phyloP scores from a whole-genome alignment of 2,113 vertebrate species.

The Hyperoodon ampullatus region DNA sequence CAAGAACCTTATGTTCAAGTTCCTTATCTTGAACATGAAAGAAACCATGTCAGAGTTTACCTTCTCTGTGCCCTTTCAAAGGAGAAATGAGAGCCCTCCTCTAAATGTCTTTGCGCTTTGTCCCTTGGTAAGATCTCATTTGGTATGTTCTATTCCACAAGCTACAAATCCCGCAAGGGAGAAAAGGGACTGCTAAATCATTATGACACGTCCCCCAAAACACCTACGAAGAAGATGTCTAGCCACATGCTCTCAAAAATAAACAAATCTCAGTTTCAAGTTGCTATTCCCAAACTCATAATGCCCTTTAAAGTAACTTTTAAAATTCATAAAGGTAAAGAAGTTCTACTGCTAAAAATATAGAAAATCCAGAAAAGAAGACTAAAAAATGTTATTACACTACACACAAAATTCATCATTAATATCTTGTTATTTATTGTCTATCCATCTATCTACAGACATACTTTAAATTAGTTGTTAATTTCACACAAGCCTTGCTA shows the following conservation, averaged over 20 bases:
- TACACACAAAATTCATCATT: not conserved
- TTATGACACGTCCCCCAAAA: not conserved
- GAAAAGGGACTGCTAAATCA: not conserved
- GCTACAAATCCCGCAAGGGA: not conserved
- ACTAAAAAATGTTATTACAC: not conserved
- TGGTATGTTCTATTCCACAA: not conserved
- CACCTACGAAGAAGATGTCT: not conserved
- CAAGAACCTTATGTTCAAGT: not conserved
- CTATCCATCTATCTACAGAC: not conserved
- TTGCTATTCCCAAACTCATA: not conserved
- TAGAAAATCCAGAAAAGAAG: not conserved
- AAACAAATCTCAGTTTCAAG: not conserved
- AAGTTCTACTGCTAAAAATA: slow-evolving; percentile 23
- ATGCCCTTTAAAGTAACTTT: not conserved
- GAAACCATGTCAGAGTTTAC: slow-evolving; percentile 21
- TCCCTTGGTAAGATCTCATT: not conserved
- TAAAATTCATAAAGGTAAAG: not conserved
- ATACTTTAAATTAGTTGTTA: slow-evolving; percentile 23
- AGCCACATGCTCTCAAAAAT: not conserved
- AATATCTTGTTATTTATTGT: not conserved
- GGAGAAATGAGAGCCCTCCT: slow-evolving; percentile 3
- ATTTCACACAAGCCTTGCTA: not conserved
- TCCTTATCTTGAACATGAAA: slow-evolving; percentile 40
- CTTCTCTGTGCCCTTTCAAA: slow-evolving; percentile 7
- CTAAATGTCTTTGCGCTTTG: slow-evolving; percentile 30